These are phyloP conservation scores for Plutomurus gul DNA, from an alignment of 1,140 invertebrate genomes.

Conservation along the genomic window DNA sequence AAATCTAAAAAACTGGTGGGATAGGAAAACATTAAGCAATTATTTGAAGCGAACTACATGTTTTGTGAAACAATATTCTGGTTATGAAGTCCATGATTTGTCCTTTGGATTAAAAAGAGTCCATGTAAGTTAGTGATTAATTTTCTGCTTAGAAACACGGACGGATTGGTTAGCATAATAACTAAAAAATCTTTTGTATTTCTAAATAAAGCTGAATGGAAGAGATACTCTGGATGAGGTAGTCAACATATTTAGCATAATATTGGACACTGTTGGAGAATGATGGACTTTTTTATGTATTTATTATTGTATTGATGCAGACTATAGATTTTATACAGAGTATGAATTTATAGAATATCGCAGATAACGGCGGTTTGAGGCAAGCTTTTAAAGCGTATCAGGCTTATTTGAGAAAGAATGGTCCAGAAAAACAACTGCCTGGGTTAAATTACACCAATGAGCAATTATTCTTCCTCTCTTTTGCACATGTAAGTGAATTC, in stretches of 20 bases:
- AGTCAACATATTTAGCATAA: too few relatives aligned
- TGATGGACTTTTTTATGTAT: too few relatives aligned
- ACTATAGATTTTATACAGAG: too few relatives aligned
- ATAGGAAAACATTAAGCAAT: background rate
- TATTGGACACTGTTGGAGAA: too few relatives aligned
- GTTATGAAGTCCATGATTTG: background rate
- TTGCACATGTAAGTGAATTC: conserved; percentile 69
- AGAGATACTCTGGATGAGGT: conserved; percentile 60
- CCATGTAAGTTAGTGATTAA: background rate
- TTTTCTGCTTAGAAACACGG: too few relatives aligned
- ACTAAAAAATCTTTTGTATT: background rate
- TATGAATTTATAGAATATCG: too few relatives aligned
- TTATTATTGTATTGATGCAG: too few relatives aligned
- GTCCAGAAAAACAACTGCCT: conserved; percentile 59
- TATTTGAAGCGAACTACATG: background rate
- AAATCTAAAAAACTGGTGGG: conserved; percentile 32
- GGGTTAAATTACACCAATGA: conserved; percentile 76
- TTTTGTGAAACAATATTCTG: conserved; percentile 19
- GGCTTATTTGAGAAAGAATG: conserved; percentile 48
- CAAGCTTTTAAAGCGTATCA: conserved; percentile 59
- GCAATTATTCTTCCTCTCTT: conserved; percentile 86
- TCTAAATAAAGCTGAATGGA: conserved; percentile 55
- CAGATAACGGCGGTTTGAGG: conserved; percentile 62
- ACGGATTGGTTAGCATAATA: too few relatives aligned
- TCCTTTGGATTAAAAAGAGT: background rate